Evolutionary conservation across 2,113 vertebrate genomes (phyloP).

Genomic region (Vicugna pacos): DNA sequence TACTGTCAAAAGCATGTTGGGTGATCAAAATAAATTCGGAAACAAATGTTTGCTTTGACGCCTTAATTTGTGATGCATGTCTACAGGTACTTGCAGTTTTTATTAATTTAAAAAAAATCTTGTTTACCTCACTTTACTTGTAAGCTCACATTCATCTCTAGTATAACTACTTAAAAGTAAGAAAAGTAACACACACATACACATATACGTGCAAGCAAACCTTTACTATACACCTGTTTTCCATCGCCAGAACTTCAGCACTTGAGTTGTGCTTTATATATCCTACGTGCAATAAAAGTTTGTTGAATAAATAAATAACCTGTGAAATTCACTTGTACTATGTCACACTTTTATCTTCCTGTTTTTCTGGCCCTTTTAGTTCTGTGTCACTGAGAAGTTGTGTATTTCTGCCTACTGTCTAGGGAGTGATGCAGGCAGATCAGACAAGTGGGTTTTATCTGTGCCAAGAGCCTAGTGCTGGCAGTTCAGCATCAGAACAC

Average conservation of each 20-base stretch:
- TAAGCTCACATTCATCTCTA: not conserved
- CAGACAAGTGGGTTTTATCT: not conserved
- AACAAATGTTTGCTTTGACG: not conserved
- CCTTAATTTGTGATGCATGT: not conserved
- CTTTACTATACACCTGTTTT: not conserved
- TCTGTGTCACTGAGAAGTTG: not conserved
- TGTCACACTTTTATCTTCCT: not conserved
- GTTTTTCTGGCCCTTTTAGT: not conserved
- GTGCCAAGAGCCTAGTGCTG: not conserved
- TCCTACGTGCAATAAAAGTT: not conserved
- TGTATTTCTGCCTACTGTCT: not conserved
- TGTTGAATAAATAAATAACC: not conserved
- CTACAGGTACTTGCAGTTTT: not conserved
- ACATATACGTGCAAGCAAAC: not conserved
- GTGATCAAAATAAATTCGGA: constrained; percentile 10
- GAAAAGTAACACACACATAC: not conserved
- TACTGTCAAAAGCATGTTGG: not conserved
- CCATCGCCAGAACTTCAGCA: not conserved
- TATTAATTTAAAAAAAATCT: not conserved
- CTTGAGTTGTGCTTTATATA: not conserved
- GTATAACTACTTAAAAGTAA: not conserved
- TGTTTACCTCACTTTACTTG: constrained; percentile 17
- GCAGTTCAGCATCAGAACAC: not conserved
- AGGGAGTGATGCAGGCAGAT: rapidly evolving
- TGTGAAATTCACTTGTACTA: not conserved